Evolutionary conservation across 2,888 invertebrate genomes (phyloP).

Genomic region (Drosophila mayaguana): DNA sequence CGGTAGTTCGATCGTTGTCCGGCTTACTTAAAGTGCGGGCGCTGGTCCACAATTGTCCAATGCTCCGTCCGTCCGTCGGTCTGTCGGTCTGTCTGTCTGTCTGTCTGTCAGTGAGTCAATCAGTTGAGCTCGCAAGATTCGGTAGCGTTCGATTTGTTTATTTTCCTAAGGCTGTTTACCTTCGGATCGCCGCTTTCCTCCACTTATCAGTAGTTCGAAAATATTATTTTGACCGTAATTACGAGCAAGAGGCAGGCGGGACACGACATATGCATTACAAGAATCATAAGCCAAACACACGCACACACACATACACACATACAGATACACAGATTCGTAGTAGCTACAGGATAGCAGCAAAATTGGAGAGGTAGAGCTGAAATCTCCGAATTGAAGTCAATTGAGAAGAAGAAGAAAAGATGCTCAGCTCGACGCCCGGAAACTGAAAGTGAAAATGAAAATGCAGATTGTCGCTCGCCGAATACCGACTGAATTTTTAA

Average conservation of each 20-base stretch:
- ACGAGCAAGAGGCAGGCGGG: slow-evolving; percentile 45
- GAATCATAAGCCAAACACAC: slow-evolving; percentile 33
- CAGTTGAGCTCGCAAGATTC: slow-evolving; percentile 19
- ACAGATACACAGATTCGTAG: background rate
- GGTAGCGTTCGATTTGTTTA: slow-evolving; percentile 60
- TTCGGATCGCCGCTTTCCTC: slow-evolving; percentile 53
- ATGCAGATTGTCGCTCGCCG: slow-evolving; percentile 56
- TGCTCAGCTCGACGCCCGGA: slow-evolving; percentile 46
- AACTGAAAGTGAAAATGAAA: slow-evolving; percentile 78
- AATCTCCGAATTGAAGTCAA: slow-evolving; percentile 1
- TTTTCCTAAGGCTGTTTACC: slow-evolving; percentile 79
- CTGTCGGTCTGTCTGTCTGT: slow-evolving; percentile 10
- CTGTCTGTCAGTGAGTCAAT: slow-evolving; percentile 6
- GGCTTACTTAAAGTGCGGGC: slow-evolving; percentile 51
- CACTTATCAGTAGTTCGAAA: slow-evolving; percentile 62
- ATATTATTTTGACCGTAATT: slow-evolving; percentile 84
- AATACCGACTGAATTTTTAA: slow-evolving; percentile 49
- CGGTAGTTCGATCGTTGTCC: slow-evolving; percentile 41
- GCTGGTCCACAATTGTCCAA: slow-evolving; percentile 30
- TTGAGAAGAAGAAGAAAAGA: slow-evolving; percentile 5
- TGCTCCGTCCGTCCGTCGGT: background rate
- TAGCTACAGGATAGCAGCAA: slow-evolving; percentile 28
- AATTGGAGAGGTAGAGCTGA: slow-evolving; percentile 27
- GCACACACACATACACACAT: slow-evolving; percentile 21
- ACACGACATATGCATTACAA: slow-evolving; percentile 33